Evolutionary conservation across 2,888 invertebrate species (phyloP).

Genomic region (Carterocephalus palaemon): DNA sequence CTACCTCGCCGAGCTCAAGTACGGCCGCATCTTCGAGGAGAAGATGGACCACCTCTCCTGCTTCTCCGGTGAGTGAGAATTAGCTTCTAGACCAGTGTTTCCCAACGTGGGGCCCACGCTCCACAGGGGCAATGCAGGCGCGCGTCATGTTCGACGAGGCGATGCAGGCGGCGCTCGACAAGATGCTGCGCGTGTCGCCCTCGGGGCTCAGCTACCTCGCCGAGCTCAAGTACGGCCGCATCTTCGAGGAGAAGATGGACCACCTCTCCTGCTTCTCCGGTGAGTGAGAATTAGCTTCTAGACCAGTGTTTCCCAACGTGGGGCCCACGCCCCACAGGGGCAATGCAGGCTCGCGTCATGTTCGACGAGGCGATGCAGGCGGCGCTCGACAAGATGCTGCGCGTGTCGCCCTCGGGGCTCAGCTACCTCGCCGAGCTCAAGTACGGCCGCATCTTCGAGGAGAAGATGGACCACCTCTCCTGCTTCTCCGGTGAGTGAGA

Average conservation of each 20-base stretch:
- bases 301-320: too few relatives aligned
- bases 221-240: slow-evolving; percentile 92
- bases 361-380: slow-evolving; percentile 96
- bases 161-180: slow-evolving; percentile 89
- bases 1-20: slow-evolving; percentile 95
- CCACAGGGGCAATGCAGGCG: too few relatives aligned
- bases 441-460: slow-evolving; percentile 91
- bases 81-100: too few relatives aligned
- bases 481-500: slow-evolving; percentile 94
- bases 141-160: slow-evolving; percentile 96
- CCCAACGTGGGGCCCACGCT: too few relatives aligned
- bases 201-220: slow-evolving; percentile 93
- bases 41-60: slow-evolving; percentile 99
- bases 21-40: slow-evolving; percentile 91
- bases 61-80: slow-evolving; percentile 91
- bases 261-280: slow-evolving; percentile 98
- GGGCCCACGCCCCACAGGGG: too few relatives aligned
- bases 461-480: slow-evolving; percentile 99
- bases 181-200: slow-evolving; percentile 89
- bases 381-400: slow-evolving; percentile 89
- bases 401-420: slow-evolving; percentile 89
- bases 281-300: too few relatives aligned
- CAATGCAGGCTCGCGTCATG: slow-evolving; percentile 92
- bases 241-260: slow-evolving; percentile 97
- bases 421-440: slow-evolving; percentile 95